phyloP scores from a whole-genome alignment of 2,113 vertebrate genomes.

The Mustela nigripes region DNA sequence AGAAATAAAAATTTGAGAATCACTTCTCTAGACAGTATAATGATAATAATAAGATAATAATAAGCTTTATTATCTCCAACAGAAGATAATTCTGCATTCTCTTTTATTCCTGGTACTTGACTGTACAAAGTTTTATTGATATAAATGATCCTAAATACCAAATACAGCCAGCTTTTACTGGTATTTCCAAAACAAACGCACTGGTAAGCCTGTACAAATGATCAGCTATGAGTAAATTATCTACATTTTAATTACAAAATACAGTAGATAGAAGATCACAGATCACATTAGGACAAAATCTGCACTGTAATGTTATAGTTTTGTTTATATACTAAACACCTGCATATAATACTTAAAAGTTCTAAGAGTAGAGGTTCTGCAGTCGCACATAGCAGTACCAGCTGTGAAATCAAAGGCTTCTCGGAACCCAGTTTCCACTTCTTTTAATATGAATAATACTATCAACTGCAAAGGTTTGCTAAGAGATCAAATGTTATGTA shows the following conservation, averaged over 20 bases:
- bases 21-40: neutral
- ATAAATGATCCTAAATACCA: neutral
- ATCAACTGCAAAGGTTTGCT: neutral
- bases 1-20: constrained; percentile 48
- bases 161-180: neutral
- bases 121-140: neutral
- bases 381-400: neutral
- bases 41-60: too few relatives aligned
- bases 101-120: neutral
- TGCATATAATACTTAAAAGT: constrained; percentile 25
- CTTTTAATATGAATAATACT: constrained; percentile 40
- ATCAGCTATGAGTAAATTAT: neutral
- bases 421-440: constrained; percentile 7
- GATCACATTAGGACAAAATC: constrained; percentile 43
- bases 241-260: constrained; percentile 50
- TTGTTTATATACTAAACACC: constrained; percentile 21
- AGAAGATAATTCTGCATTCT: constrained; percentile 20
- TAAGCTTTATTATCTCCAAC: constrained; percentile 20
- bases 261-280: constrained; percentile 33
- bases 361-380: constrained; percentile 27
- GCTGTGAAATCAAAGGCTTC: constrained; percentile 5
- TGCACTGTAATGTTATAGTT: neutral
- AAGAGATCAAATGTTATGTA: constrained; percentile 7
- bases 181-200: constrained; percentile 51
- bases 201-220: neutral